Evolutionary conservation across 2,888 invertebrate genomes (phyloP).

Genomic region (Anarsia innoxiella): DNA sequence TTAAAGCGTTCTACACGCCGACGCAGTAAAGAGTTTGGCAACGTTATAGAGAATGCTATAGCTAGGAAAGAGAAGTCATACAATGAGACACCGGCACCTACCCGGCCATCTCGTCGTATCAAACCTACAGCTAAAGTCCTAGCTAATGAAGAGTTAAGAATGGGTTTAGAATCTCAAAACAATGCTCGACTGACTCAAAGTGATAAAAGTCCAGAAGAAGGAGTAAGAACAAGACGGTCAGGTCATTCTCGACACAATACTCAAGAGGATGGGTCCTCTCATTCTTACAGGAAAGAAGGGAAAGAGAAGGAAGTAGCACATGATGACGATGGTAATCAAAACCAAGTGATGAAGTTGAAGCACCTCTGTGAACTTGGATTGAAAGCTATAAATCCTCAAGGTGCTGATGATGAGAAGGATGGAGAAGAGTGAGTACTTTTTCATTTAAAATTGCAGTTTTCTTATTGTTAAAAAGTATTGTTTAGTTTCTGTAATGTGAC

Average conservation of each 20-base stretch:
- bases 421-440: not conserved
- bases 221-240: slow-evolving; percentile 51
- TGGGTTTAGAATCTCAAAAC: slow-evolving; percentile 74
- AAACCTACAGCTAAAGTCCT: slow-evolving; percentile 81
- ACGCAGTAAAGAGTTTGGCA: slow-evolving; percentile 77
- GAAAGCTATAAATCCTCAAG: slow-evolving; percentile 49
- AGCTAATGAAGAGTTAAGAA: slow-evolving; percentile 77
- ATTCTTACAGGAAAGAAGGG: slow-evolving; percentile 18
- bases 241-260: slow-evolving; percentile 26
- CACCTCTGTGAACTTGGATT: slow-evolving; percentile 74
- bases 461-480: no score
- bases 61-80: slow-evolving; percentile 83
- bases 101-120: slow-evolving; percentile 68
- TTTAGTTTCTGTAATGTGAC: no score
- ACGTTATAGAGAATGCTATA: slow-evolving; percentile 81
- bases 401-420: slow-evolving; percentile 29
- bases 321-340: slow-evolving; percentile 43
- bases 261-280: slow-evolving; percentile 24
- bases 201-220: slow-evolving; percentile 52
- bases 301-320: slow-evolving; percentile 22
- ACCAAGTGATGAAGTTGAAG: slow-evolving; percentile 72
- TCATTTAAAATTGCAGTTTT: no score
- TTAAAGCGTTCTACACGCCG: slow-evolving; percentile 79
- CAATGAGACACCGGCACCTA: slow-evolving; percentile 57
- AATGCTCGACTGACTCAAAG: slow-evolving; percentile 65